Evolutionary conservation across 1,140 invertebrate genomes (phyloP).

Genomic region (Yoshiicerus persimilis): DNA sequence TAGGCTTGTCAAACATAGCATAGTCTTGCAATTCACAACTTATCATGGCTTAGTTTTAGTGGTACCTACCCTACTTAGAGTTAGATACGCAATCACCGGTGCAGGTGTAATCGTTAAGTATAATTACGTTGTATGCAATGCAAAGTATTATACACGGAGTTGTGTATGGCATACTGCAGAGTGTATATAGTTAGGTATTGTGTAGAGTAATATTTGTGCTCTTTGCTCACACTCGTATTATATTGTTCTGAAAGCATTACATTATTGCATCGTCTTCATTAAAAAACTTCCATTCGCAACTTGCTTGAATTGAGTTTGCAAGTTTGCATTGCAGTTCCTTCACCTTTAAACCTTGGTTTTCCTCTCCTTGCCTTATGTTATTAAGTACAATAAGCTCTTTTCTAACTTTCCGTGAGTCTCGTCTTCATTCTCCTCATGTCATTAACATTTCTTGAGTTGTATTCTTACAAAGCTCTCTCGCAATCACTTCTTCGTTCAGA

Average conservation of each 20-base stretch:
- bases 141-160: background rate
- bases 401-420: background rate
- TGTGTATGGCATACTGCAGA: background rate
- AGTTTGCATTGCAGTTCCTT: background rate
- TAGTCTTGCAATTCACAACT: background rate
- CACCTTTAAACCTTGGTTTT: constrained; percentile 22
- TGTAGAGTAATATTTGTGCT: background rate
- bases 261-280: background rate
- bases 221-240: background rate
- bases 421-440: background rate
- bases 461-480: background rate
- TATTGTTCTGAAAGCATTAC: too few relatives aligned
- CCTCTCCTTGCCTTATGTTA: background rate
- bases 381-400: background rate
- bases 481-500: background rate
- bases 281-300: background rate
- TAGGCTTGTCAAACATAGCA: background rate
- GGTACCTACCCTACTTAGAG: too few relatives aligned
- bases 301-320: background rate
- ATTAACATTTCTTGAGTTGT: background rate
- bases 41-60: background rate
- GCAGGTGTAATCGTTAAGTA: background rate
- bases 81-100: background rate
- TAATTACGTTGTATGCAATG: too few relatives aligned
- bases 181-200: too few relatives aligned